phyloP scores from a whole-genome alignment of 2,113 vertebrate genomes.

The Apistogramma diplotaenia region DNA sequence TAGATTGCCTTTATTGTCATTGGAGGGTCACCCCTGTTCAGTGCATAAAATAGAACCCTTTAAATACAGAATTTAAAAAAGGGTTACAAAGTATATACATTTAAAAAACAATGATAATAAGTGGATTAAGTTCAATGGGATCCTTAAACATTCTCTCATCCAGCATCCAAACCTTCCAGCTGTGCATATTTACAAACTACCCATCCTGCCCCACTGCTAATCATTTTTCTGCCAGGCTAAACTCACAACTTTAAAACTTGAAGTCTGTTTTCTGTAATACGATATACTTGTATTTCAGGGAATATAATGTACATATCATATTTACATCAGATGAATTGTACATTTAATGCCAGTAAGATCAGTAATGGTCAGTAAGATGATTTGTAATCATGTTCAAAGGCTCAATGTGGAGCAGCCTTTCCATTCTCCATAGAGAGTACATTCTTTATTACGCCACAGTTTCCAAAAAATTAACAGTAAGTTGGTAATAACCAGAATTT shows the following conservation, averaged over 20 bases:
- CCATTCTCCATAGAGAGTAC: background rate
- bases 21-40: too few relatives aligned
- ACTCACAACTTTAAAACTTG: background rate
- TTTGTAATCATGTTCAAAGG: background rate
- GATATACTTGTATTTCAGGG: background rate
- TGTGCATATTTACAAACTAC: background rate
- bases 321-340: background rate
- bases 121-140: background rate
- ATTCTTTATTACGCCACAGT: background rate
- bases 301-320: background rate
- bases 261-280: background rate
- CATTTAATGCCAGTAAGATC: background rate
- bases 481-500: background rate
- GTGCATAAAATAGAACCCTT: too few relatives aligned
- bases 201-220: background rate
- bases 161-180: background rate
- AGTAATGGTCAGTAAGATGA: background rate
- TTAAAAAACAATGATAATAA: too few relatives aligned
- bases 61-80: too few relatives aligned
- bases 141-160: background rate
- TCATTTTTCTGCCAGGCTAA: background rate
- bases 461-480: background rate
- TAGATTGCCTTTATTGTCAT: too few relatives aligned
- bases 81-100: too few relatives aligned
- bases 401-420: rapidly evolving